These are phyloP conservation scores for Melanargia galathea DNA, from an alignment of 2,888 invertebrate genomes.

Conservation along the genomic window DNA sequence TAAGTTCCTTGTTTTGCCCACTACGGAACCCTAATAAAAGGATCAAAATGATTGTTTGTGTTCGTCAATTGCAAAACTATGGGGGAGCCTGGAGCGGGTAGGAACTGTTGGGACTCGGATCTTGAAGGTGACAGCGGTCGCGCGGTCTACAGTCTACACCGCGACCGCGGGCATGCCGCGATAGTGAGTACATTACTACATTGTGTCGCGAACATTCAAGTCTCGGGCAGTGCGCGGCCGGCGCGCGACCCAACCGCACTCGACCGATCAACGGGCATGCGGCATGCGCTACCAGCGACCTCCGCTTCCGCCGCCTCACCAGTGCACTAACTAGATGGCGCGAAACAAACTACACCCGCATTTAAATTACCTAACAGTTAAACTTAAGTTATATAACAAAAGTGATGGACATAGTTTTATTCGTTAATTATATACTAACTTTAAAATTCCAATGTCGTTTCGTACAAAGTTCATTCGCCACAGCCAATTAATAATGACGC, in stretches of 20 bases:
- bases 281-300: conserved; percentile 33
- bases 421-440: neutral
- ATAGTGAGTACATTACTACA: no score
- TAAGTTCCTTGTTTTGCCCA: neutral
- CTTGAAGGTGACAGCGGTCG: conserved; percentile 49
- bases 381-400: conserved; percentile 6
- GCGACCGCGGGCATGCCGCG: conserved; percentile 39
- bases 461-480: conserved; percentile 33
- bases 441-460: conserved; percentile 49
- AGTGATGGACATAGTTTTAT: conserved; percentile 41
- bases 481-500: conserved; percentile 51
- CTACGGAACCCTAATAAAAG: conserved; percentile 16
- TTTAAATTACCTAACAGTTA: conserved; percentile 17
- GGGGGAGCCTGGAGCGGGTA: conserved; percentile 46
- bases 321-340: conserved; percentile 52
- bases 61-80: conserved; percentile 48
- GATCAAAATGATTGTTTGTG: conserved; percentile 35
- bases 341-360: conserved; percentile 46
- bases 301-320: conserved; percentile 42
- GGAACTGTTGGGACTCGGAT: conserved; percentile 40
- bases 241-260: conserved; percentile 70
- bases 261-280: conserved; percentile 26
- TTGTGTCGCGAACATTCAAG: conserved; percentile 41
- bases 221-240: conserved; percentile 69
- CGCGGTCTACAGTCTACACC: conserved; percentile 46